Evolutionary conservation across 2,888 invertebrate genomes (phyloP), one percentile per base, ranked within the genome.

Genomic region (Melipona beecheii): DNA sequence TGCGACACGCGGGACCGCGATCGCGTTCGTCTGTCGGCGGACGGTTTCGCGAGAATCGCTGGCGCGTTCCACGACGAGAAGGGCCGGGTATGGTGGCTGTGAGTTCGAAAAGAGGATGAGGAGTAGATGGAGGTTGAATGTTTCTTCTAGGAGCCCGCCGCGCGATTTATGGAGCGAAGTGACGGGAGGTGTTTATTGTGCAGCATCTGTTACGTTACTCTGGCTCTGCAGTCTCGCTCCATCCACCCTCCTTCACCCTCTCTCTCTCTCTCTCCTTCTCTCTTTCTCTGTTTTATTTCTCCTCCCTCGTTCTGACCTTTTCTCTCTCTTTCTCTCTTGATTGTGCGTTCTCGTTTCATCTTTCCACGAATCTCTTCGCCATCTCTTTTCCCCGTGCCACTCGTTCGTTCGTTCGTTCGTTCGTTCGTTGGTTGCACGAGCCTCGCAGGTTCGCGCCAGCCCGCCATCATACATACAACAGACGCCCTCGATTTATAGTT

Each of bases 141-240:
- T 94, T 94, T 93, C 94, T 93, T 93, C 93, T 92, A 92, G 93
- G 91, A 93, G 93, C 91, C 91, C 91, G 92, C 91, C 92, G 91
- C 91, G 93, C 94, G 93, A 94, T 94, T 94, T 94, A 94, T 94
- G 94, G 94, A 93, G 93, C 93, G 89, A 93, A 93, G 93, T 94
- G 94, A 94, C 94, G 94, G 93, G 93, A 94, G 94, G 94, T 94
- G 94, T 94, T 94, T 94, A 94, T 94, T 94, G 94, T 93, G 93
- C 93, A 93, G 94, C 94, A 94, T 94, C 94, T 94, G 94, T 93
- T 93, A 92, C 92, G 92, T 92, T 93, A 91, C 92, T 92, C 91
- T 86, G 89, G 87, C 89, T 90, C 87, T 86, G 87, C 89, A 86
- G 86, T 81, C 90, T 89, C 89, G 86, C 88, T 83, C 85, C 81